Base-by-base conservation (phyloP, 2,797 vertebrate genomes). In the Phalanger gymnotis region DNA sequence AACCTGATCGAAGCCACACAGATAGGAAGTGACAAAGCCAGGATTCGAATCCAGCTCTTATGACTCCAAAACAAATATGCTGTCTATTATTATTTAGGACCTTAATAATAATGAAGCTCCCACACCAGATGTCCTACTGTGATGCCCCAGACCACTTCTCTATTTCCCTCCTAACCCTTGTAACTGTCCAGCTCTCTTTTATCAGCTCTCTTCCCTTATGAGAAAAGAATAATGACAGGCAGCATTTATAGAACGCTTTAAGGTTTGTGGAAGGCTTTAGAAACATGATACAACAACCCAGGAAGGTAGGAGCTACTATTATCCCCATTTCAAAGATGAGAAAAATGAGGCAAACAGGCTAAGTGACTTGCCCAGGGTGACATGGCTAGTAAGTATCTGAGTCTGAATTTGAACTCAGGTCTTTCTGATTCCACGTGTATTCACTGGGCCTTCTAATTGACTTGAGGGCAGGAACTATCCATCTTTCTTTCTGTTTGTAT, bases 171-270 rank as follows among this genome's bases (percentile, higher is more conserved):
- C 73, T 51, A 47, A 51, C 40, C 3, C 10, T 40, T 51, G 3
- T 25, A 87, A 51, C 22, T 87, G 25, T 27, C 40, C 40, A 47
- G 40, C 22, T 10, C 22, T 22, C 34, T 51, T 87, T 81, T 27
- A 2, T 25, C 5, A 14, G 2, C 30, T 47, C 2, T 10, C 22
- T 47, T 81, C 7, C 22, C 3, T 40, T 51, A 27, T 1, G 0
- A 11, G 22, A 40, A 87, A 13, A 58, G 27, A 30, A 40, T 9
- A 73, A 73, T 0, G 22, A 40, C 2, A 19, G 14, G 13, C 4
- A 66, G 61, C 14, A 10, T 81, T 81, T 81, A 81, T 47, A 25
- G 25, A 40, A 25, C 0, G 7, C n/a, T 47, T 47, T 47, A 47
- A 87, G 19, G 34, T 66, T 27, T 81, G 73, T 3, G 4, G 22